A percentile compares a stretch with the other conserved stretches of the same genome.
These are phyloP conservation scores for Eupithecia abbreviata DNA, from an alignment of 2,888 invertebrate species.

Conservation along the genomic window DNA sequence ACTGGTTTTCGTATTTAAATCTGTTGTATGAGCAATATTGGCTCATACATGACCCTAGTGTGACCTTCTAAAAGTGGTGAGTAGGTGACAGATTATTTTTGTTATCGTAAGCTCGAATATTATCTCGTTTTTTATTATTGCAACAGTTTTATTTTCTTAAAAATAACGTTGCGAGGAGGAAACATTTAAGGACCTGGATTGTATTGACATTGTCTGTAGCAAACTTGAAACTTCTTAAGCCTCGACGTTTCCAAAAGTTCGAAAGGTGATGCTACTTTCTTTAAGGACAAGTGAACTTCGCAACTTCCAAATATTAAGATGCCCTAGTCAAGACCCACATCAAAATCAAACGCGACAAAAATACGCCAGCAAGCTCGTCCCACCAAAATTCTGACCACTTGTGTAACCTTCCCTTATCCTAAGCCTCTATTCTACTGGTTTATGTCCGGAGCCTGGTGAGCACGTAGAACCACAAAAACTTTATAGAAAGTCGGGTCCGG, in stretches of 20 bases:
- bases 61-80: neutral
- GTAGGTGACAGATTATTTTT: neutral
- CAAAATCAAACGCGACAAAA: slow-evolving; percentile 13
- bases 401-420: slow-evolving; percentile 21
- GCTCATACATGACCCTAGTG: too few relatives aligned
- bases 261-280: neutral
- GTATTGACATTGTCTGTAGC: neutral
- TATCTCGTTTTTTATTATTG: neutral
- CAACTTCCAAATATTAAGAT: slow-evolving; percentile 4
- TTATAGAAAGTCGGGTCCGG: slow-evolving; percentile 36
- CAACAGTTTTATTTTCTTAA: neutral
- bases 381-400: slow-evolving; percentile 7
- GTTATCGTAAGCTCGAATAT: neutral
- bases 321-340: slow-evolving; percentile 3
- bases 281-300: neutral
- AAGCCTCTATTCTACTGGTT: slow-evolving; percentile 20
- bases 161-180: neutral
- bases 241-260: neutral
- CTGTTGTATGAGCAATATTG: too few relatives aligned
- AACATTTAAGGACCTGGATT: neutral
- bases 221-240: neutral
- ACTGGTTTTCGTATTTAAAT: too few relatives aligned
- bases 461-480: slow-evolving; percentile 43
- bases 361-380: slow-evolving; percentile 1
- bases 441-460: slow-evolving; percentile 28